Percentiles rank a stretch among this genome's conserved stretches.
These are phyloP conservation scores for Sycophaga agraensis DNA, from an alignment of 1,140 invertebrate species.

Conservation along the genomic window DNA sequence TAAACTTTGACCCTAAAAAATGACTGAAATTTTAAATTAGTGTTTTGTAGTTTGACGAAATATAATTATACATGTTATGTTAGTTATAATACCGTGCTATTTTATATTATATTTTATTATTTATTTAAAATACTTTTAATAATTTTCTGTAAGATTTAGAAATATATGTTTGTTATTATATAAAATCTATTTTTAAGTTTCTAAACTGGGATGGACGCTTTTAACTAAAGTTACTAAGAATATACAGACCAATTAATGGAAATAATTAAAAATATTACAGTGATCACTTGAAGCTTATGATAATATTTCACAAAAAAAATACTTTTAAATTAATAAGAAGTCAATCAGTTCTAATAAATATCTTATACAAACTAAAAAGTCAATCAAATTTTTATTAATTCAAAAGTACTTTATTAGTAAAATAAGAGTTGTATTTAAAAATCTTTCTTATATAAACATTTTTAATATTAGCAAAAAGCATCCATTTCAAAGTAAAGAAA, in stretches of 20 bases:
- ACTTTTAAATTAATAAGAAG: background rate
- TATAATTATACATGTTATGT: no score
- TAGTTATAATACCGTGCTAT: no score
- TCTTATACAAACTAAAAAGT: background rate
- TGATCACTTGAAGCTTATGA: no score
- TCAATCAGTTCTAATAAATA: background rate
- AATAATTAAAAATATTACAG: no score
- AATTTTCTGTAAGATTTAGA: background rate
- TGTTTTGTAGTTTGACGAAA: background rate
- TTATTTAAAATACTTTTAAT: background rate
- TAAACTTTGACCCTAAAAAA: no score
- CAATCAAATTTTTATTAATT: background rate
- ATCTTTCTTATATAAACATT: constrained; percentile 4
- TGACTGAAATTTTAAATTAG: background rate
- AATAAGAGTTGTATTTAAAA: background rate
- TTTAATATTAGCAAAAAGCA: background rate
- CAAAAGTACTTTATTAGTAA: background rate
- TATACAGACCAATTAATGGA: no score
- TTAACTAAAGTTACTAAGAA: no score
- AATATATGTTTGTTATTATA: no score
- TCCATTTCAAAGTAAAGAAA: constrained; percentile 22
- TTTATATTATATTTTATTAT: no score
- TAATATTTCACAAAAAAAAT: no score
- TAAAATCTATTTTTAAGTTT: no score
- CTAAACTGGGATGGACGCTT: no score